Conservation (phyloP, 2,888 invertebrate genomes). For the Ophonus ardosiacus region DNA sequence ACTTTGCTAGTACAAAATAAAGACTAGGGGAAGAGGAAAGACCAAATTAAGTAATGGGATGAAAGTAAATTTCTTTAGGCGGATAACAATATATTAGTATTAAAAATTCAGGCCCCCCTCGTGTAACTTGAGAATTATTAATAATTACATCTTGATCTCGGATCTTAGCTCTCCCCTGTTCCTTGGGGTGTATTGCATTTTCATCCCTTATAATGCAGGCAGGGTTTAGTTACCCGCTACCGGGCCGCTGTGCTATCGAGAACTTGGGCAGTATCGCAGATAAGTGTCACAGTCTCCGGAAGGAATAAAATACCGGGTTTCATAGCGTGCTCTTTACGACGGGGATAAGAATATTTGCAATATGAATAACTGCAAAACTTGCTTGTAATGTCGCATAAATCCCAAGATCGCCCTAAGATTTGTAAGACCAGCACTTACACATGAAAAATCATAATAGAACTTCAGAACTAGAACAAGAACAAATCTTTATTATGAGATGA, state of each 20-base stretch:
- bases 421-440: slow-evolving; percentile 15
- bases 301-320: slow-evolving; percentile 59
- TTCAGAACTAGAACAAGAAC: background rate
- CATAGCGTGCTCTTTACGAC: slow-evolving; percentile 55
- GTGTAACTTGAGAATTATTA: background rate
- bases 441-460: too few species aligned
- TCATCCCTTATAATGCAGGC: background rate
- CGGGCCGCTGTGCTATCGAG: background rate
- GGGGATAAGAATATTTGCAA: slow-evolving; percentile 61
- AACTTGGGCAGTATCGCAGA: slow-evolving; percentile 49
- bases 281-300: slow-evolving; percentile 52
- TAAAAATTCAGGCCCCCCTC: background rate
- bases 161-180: background rate
- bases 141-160: background rate
- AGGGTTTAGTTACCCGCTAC: background rate
- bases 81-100: background rate
- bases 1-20: too few species aligned
- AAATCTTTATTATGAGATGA: background rate
- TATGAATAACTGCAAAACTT: slow-evolving; percentile 63
- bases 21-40: background rate
- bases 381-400: slow-evolving; percentile 53
- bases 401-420: slow-evolving; percentile 54
- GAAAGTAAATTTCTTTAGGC: background rate
- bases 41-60: background rate
- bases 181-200: background rate